phyloP scores from a whole-genome alignment of 2,888 invertebrate genomes.

The Julus scandinavius region DNA sequence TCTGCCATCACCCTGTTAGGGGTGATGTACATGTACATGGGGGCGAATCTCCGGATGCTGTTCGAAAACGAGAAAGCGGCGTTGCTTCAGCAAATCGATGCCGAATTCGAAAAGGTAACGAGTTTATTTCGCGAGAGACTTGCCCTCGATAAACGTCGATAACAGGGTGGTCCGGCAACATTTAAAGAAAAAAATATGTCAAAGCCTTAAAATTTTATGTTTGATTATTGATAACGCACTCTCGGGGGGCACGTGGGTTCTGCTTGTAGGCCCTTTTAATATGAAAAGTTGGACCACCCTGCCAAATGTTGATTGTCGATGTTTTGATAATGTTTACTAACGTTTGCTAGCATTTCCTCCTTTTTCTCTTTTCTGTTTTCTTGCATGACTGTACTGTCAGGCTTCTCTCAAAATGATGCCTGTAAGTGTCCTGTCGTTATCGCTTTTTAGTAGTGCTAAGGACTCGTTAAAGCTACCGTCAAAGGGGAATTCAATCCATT shows the following conservation, averaged over 20 bases:
- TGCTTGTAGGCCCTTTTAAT: too few species aligned
- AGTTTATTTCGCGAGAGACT: not conserved
- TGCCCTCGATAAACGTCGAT: too few species aligned
- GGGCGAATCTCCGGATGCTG: conserved; percentile 77
- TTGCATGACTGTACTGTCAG: conserved; percentile 42
- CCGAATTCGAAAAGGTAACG: conserved; percentile 81
- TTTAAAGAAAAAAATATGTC: too few species aligned
- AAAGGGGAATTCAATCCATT: not conserved
- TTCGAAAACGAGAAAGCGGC: conserved; percentile 90
- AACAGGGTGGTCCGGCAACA: too few species aligned
- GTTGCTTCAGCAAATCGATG: conserved; percentile 83
- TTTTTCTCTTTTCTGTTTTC: conserved; percentile 36
- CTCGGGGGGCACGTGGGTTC: too few species aligned
- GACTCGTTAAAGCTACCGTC: not conserved
- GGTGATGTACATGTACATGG: conserved; percentile 83
- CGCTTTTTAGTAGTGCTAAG: not conserved
- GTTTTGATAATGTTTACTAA: not conserved
- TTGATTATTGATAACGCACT: too few species aligned
- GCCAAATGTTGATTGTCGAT: not conserved
- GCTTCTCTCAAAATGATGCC: conserved; percentile 42
- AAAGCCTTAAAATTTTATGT: too few species aligned
- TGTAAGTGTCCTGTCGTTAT: conserved; percentile 26
- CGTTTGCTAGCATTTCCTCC: not conserved
- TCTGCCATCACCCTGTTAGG: conserved; percentile 81
- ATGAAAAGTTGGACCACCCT: too few species aligned